These are phyloP conservation scores for Rhorus exstirpatorius DNA, from an alignment of 2,888 invertebrate genomes.

Conservation along the genomic window DNA sequence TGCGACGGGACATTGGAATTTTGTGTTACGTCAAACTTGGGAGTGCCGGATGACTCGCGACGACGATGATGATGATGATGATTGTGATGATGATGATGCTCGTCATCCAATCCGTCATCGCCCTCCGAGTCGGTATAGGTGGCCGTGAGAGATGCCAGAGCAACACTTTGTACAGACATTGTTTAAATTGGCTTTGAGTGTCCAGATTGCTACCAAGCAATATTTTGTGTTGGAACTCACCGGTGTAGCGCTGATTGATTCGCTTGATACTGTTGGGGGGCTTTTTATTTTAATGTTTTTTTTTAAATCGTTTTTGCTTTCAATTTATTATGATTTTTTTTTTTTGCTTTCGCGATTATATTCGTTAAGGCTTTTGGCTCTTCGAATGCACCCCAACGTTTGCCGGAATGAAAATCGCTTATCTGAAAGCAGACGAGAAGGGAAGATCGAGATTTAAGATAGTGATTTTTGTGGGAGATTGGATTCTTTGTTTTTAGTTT, in stretches of 20 bases:
- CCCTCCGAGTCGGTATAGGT: conserved; percentile 97
- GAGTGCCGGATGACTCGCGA: conserved; percentile 70
- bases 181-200: conserved; percentile 84
- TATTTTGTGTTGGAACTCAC: conserved; percentile 85
- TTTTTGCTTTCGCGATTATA: neutral
- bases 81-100: conserved; percentile 87
- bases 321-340: neutral
- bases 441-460: too few relatives aligned
- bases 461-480: too few relatives aligned
- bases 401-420: neutral
- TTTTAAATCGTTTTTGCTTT: neutral
- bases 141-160: conserved; percentile 94
- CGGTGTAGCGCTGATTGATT: conserved; percentile 76
- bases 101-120: conserved; percentile 92
- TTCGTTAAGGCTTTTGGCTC: neutral
- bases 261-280: conserved; percentile 33
- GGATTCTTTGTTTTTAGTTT: too few relatives aligned
- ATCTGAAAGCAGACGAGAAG: too few relatives aligned
- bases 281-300: conserved; percentile 18
- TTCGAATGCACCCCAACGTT: neutral
- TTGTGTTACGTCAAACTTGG: conserved; percentile 81
- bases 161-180: conserved; percentile 87
- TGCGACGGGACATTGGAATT: conserved; percentile 80
- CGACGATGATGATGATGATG: neutral
- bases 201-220: conserved; percentile 84